These are phyloP conservation scores for Drosophila mojavensis DNA, from an alignment of 1,140 invertebrate genomes.

Conservation along the genomic window DNA sequence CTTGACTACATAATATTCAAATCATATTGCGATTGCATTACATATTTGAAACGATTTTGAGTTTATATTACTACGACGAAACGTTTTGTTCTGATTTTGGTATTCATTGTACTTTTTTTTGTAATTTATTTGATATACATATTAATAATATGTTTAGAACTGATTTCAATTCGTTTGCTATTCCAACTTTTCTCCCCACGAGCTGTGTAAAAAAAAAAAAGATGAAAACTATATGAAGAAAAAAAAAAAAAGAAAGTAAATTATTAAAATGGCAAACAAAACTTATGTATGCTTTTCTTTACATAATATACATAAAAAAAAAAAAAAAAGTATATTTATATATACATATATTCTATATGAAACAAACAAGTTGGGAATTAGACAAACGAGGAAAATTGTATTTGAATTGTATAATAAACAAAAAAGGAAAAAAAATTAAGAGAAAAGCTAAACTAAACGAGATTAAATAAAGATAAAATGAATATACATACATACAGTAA, in stretches of 20 bases:
- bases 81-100: constrained; percentile 32
- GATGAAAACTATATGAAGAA: constrained; percentile 5
- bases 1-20: constrained; percentile 11
- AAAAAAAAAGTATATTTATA: background rate
- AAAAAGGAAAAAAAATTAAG: constrained; percentile 16
- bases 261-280: constrained; percentile 15
- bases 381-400: constrained; percentile 9
- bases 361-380: constrained; percentile 33
- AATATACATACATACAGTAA: constrained; percentile 34
- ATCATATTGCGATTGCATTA: background rate
- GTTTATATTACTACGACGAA: constrained; percentile 15
- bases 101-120: constrained; percentile 26
- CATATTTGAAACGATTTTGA: constrained; percentile 6
- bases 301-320: constrained; percentile 13
- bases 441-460: constrained; percentile 47
- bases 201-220: constrained; percentile 28
- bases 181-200: constrained; percentile 3
- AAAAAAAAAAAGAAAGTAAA: background rate
- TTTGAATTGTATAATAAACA: constrained; percentile 26
- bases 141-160: constrained; percentile 30
- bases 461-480: constrained; percentile 73
- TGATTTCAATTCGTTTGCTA: constrained; percentile 28
- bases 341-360: constrained; percentile 15
- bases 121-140: constrained; percentile 58
- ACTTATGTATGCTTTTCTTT: constrained; percentile 8